These are phyloP conservation scores for Acropora tenuis DNA, from an alignment of 64 coral and sea anemone species.

Conservation along the genomic window DNA sequence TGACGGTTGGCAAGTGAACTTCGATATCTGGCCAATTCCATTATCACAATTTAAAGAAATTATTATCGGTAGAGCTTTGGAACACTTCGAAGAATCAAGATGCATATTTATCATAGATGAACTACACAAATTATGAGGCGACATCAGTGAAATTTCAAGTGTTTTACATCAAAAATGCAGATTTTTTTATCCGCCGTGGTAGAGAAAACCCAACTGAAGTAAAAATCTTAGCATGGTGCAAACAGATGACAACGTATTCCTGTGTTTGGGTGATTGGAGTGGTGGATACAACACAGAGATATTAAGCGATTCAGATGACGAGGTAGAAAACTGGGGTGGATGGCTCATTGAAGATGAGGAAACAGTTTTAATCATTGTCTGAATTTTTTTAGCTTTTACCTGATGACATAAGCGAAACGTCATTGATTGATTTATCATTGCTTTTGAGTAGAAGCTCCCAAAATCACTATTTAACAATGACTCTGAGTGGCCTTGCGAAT, in stretches of 20 bases:
- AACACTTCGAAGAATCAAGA: constrained; percentile 38
- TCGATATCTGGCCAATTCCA: constrained; percentile 26
- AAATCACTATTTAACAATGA: neutral
- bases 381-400: neutral
- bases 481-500: neutral
- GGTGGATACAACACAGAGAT: neutral
- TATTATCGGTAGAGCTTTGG: constrained; percentile 20
- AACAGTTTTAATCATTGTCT: neutral
- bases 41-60: constrained; percentile 9
- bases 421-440: too few species aligned
- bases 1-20: constrained; percentile 14
- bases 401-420: neutral
- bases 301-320: too few species aligned
- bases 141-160: constrained; percentile 13
- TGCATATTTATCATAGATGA: constrained; percentile 39
- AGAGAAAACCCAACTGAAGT: constrained; percentile 24
- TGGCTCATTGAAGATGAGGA: neutral
- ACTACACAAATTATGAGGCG: constrained; percentile 24
- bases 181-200: constrained; percentile 14
- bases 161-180: constrained; percentile 26
- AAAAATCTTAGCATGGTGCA: constrained; percentile 22
- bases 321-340: neutral
- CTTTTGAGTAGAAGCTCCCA: too few species aligned
- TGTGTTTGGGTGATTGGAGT: constrained; percentile 26
- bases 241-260: constrained; percentile 26